phyloP scores from a whole-genome alignment of 2,797 vertebrate genomes.

The Anguilla marmorata region DNA sequence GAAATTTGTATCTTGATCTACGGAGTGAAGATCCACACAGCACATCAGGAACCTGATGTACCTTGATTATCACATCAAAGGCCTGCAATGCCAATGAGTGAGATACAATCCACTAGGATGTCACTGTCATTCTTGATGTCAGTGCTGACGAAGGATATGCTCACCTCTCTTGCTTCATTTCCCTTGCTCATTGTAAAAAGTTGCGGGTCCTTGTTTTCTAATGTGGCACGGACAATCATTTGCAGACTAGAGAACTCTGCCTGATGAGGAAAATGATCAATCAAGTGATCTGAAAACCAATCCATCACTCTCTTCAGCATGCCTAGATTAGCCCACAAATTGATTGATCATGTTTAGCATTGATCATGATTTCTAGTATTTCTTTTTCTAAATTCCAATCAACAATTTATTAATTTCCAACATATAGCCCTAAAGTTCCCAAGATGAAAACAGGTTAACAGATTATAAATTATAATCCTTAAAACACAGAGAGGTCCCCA shows the following conservation, averaged over 20 bases:
- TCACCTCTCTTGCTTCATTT: constrained; percentile 75
- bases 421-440: not conserved
- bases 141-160: constrained; percentile 39
- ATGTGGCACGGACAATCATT: constrained; percentile 74
- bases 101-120: not conserved
- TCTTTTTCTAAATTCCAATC: not conserved
- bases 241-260: constrained; percentile 78
- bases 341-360: not conserved
- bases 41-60: constrained; percentile 8
- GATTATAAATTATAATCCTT: not conserved
- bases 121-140: not conserved
- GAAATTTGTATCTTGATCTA: constrained; percentile 88
- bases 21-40: constrained; percentile 42
- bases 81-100: not conserved
- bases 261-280: constrained; percentile 63
- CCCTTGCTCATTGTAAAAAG: constrained; percentile 74
- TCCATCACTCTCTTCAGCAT: not conserved
- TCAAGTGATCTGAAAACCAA: not conserved
- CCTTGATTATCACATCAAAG: not conserved
- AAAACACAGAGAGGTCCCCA: not conserved
- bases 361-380: not conserved
- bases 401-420: not conserved
- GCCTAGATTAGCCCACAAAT: not conserved
- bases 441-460: not conserved
- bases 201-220: constrained; percentile 60